These are phyloP conservation scores for Stegastes partitus DNA, from an alignment of 2,113 vertebrate genomes.

Conservation along the genomic window DNA sequence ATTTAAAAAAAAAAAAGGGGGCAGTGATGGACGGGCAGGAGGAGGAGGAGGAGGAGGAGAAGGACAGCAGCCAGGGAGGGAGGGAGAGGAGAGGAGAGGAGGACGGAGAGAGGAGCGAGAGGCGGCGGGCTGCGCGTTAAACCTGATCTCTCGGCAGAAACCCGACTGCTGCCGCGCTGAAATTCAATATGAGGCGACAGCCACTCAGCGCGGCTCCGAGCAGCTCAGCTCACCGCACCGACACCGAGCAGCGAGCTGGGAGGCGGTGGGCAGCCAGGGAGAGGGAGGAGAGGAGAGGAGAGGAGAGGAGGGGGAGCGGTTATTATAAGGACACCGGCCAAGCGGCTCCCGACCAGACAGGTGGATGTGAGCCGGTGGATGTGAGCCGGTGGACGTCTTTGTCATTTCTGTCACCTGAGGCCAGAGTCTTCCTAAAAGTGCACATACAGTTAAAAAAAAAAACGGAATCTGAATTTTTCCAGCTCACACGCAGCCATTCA, in stretches of 20 bases:
- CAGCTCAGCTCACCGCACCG: conserved; percentile 22
- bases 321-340: conserved; percentile 6
- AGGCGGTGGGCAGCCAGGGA: not conserved
- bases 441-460: not conserved
- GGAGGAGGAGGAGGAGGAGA: not conserved
- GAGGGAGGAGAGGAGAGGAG: not conserved
- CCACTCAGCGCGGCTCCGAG: conserved; percentile 39
- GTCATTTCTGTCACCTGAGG: not conserved
- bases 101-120: not conserved
- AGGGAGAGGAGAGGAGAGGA: not conserved
- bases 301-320: not conserved
- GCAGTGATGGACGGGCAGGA: not conserved
- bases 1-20: too few relatives aligned
- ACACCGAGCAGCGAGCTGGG: not conserved
- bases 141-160: conserved; percentile 63
- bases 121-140: conserved; percentile 5
- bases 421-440: not conserved
- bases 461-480: not conserved
- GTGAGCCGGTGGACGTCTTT: not conserved
- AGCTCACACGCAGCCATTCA: not conserved
- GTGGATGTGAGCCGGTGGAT: conserved; percentile 30
- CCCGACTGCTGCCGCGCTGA: conserved; percentile 55
- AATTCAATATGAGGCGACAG: conserved; percentile 60
- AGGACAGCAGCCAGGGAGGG: not conserved
- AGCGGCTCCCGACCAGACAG: conserved; percentile 16